These are phyloP conservation scores for Lomographa bimaculata DNA, from an alignment of 2,888 invertebrate species.

Conservation along the genomic window DNA sequence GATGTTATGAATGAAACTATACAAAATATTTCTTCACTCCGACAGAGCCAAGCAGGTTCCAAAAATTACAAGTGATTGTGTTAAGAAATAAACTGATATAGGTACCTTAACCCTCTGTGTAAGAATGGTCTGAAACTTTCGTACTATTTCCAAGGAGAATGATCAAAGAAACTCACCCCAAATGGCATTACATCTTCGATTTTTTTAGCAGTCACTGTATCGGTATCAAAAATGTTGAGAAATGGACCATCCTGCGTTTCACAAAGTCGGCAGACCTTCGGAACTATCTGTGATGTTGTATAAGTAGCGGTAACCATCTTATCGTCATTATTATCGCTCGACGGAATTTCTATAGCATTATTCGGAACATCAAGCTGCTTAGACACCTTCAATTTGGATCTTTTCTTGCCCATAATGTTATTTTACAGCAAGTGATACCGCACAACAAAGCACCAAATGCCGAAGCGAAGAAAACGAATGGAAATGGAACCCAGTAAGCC, in stretches of 20 bases:
- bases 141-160: too few relatives aligned
- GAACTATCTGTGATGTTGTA: conserved; percentile 45
- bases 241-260: conserved; percentile 77
- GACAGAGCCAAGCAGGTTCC: too few relatives aligned
- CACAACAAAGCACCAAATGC: too few relatives aligned
- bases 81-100: too few relatives aligned
- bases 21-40: too few relatives aligned
- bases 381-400: conserved; percentile 44
- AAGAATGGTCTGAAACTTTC: too few relatives aligned
- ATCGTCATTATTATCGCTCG: conserved; percentile 27
- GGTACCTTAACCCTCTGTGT: too few relatives aligned
- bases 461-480: too few relatives aligned
- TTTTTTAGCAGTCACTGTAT: conserved; percentile 68
- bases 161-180: conserved; percentile 69
- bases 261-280: conserved; percentile 74
- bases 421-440: too few relatives aligned
- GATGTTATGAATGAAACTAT: too few relatives aligned
- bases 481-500: too few relatives aligned
- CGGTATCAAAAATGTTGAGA: conserved; percentile 73
- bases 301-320: conserved; percentile 52
- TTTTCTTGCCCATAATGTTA: conserved; percentile 64
- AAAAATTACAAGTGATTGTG: too few relatives aligned
- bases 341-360: conserved; percentile 20
- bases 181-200: conserved; percentile 75
- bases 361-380: conserved; percentile 30